A percentile compares a stretch with the other conserved stretches of the same genome.
phyloP scores from a whole-genome alignment of 2,797 vertebrate species.

The Champsocephalus gunnari region DNA sequence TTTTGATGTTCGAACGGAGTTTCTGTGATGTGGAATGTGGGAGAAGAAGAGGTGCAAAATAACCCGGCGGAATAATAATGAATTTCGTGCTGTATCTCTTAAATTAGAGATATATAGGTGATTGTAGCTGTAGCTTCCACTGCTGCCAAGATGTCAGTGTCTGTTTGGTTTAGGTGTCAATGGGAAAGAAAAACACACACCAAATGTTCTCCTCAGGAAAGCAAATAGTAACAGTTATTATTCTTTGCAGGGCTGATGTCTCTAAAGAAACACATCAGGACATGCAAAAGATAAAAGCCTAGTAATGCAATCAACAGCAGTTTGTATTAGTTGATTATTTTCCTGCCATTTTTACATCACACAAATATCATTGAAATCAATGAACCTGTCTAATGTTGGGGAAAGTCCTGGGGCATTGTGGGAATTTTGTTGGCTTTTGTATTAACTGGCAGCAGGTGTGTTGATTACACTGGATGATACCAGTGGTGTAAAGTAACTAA shows the following conservation, averaged over 20 bases:
- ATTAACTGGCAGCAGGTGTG: not conserved
- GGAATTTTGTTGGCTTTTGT: not conserved
- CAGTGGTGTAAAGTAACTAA: no score
- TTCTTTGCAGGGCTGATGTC: not conserved
- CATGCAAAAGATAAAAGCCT: not conserved
- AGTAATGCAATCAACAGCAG: not conserved
- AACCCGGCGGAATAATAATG: no score
- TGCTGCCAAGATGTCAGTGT: not conserved
- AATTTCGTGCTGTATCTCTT: no score
- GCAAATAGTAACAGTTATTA: conserved; percentile 2
- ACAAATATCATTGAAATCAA: not conserved
- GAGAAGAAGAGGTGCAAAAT: no score
- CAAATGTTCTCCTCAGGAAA: not conserved
- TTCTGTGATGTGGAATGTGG: no score
- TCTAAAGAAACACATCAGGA: not conserved
- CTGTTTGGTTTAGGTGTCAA: conserved; percentile 1
- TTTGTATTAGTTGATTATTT: not conserved
- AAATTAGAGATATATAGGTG: not conserved
- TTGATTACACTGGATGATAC: not conserved
- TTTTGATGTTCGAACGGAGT: no score
- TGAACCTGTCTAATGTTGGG: not conserved
- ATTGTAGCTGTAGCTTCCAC: not conserved
- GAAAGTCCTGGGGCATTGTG: not conserved
- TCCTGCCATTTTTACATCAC: no score
- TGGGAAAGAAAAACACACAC: conserved; percentile 5